phyloP scores from a whole-genome alignment of 2,888 invertebrate species.

The Trilocha varians region DNA sequence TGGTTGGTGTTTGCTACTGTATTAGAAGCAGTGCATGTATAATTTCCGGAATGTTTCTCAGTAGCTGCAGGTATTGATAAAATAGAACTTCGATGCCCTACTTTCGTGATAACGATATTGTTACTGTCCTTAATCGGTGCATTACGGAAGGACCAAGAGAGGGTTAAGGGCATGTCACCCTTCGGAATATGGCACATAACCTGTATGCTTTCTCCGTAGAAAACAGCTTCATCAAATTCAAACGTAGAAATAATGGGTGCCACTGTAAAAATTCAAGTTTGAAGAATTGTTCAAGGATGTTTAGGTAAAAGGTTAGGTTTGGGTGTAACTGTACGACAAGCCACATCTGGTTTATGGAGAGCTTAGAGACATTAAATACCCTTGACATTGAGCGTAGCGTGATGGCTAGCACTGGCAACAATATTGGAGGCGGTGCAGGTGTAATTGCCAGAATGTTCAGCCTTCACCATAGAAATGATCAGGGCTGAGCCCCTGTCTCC shows the following conservation, averaged over 20 bases:
- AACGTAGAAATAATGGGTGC: conserved; percentile 74
- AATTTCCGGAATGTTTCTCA: conserved; percentile 81
- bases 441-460: conserved; percentile 79
- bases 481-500: conserved; percentile 77
- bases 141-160: conserved; percentile 80
- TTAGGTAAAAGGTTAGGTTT: conserved; percentile 12
- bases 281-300: conserved; percentile 6
- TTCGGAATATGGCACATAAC: conserved; percentile 73
- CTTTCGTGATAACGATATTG: conserved; percentile 67
- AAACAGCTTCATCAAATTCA: conserved; percentile 71
- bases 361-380: conserved; percentile 58
- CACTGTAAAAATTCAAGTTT: conserved; percentile 43
- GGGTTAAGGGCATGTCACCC: conserved; percentile 81
- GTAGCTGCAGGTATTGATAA: conserved; percentile 78
- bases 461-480: conserved; percentile 80
- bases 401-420: conserved; percentile 75
- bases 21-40: conserved; percentile 83
- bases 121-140: conserved; percentile 51
- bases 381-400: conserved; percentile 77
- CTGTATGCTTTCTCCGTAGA: conserved; percentile 73
- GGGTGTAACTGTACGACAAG: conserved; percentile 39
- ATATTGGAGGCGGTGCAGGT: conserved; percentile 77
- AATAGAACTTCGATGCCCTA: conserved; percentile 75
- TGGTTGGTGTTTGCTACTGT: conserved; percentile 76
- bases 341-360: conserved; percentile 41